phyloP scores from a whole-genome alignment of 92 coral and sea anemone genomes.

The Epizoanthus illoricatus region DNA sequence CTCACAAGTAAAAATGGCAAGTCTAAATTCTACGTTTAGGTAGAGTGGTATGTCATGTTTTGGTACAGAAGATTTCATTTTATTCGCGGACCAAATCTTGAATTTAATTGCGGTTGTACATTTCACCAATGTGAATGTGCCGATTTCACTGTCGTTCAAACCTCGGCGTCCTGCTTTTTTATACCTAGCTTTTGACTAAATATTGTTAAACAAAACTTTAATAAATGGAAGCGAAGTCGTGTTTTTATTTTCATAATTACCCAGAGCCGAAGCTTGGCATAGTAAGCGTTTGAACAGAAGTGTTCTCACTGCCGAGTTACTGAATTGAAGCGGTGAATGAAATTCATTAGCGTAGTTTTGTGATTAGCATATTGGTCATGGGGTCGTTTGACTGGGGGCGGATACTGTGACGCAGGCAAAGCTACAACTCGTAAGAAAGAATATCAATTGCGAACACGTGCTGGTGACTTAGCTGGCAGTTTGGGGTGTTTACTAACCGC shows the following conservation, averaged over 20 bases:
- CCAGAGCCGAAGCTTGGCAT: background rate
- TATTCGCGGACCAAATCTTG: background rate
- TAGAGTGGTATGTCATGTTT: background rate
- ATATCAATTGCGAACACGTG: background rate
- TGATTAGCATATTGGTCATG: background rate
- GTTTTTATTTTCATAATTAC: background rate
- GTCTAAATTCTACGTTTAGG: background rate
- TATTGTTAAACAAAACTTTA: background rate
- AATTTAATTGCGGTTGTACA: background rate
- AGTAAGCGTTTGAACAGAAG: too few relatives aligned
- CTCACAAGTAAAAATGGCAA: constrained; percentile 46
- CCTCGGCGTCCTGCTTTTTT: background rate
- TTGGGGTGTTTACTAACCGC: background rate
- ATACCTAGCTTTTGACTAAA: background rate
- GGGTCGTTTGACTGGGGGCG: constrained; percentile 2
- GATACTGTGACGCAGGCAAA: background rate
- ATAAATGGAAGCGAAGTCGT: background rate
- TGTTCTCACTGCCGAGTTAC: too few relatives aligned
- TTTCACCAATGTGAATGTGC: background rate
- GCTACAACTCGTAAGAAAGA: background rate
- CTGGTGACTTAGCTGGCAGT: background rate
- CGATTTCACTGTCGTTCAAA: background rate
- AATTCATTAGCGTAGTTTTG: background rate
- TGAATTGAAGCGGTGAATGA: constrained; percentile 2
- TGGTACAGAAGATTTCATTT: background rate